These are phyloP conservation scores for Julus scanicus DNA, from an alignment of 2,888 invertebrate species.

Conservation along the genomic window DNA sequence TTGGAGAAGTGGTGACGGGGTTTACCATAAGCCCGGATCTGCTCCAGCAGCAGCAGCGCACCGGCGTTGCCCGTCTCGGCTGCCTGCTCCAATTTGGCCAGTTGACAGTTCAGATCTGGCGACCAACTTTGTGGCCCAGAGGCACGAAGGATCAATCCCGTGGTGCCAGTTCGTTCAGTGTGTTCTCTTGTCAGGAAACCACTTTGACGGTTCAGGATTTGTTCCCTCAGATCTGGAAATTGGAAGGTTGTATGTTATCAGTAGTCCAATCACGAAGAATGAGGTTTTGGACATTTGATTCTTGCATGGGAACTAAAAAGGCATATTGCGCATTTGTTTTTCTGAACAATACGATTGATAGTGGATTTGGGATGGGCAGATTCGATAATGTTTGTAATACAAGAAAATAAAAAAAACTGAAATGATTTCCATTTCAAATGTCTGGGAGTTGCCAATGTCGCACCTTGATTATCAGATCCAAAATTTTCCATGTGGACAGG, in stretches of 20 bases:
- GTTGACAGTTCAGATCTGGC: neutral
- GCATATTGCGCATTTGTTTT: too few species aligned
- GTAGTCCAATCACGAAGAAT: neutral
- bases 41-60: neutral
- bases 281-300: neutral
- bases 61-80: neutral
- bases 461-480: neutral
- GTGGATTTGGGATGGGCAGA: too few species aligned
- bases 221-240: neutral
- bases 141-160: neutral
- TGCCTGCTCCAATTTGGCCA: neutral
- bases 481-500: neutral
- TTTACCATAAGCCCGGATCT: neutral
- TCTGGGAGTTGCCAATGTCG: neutral
- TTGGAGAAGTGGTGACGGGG: conserved; percentile 10
- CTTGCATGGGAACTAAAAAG: neutral
- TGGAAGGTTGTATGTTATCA: neutral
- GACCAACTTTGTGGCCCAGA: neutral
- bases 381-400: too few species aligned
- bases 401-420: neutral
- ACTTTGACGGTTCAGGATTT: neutral
- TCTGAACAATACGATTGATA: too few species aligned
- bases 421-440: neutral
- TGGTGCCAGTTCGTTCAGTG: neutral
- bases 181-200: neutral